Percentiles rank a stretch among this genome's conserved stretches.
Evolutionary conservation across 2,113 vertebrate genomes (phyloP).

Genomic region (Pelusios castaneus): DNA sequence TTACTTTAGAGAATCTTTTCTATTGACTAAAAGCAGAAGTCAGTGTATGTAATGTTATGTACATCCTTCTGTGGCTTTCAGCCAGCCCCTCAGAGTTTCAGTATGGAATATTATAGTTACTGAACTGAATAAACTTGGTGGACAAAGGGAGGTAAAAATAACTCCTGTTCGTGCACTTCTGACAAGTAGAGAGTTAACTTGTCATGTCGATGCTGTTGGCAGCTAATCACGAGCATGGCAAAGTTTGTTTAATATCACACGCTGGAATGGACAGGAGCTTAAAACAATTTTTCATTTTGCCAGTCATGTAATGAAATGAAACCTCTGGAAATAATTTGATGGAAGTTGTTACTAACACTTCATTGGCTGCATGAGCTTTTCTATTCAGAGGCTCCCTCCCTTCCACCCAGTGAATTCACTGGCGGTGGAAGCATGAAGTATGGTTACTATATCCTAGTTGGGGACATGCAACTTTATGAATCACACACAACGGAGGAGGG

Average conservation of each 20-base stretch:
- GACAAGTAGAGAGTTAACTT: slow-evolving; percentile 41
- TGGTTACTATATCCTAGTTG: not conserved
- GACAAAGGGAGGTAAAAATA: slow-evolving; percentile 31
- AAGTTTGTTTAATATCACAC: not conserved
- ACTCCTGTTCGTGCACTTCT: slow-evolving; percentile 3
- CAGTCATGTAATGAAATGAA: not conserved
- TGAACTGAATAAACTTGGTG: not conserved
- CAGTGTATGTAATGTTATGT: not conserved
- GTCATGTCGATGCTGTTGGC: not conserved
- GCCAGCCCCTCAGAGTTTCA: slow-evolving; percentile 3
- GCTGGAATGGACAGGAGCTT: not conserved
- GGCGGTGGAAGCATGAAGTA: not conserved
- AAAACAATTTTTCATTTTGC: not conserved
- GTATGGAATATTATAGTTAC: not conserved
- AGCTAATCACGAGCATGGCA: not conserved
- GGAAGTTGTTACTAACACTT: not conserved
- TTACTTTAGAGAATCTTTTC: slow-evolving; percentile 43
- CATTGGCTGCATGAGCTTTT: not conserved
- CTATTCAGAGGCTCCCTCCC: fast-evolving
- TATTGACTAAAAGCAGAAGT: slow-evolving; percentile 38
- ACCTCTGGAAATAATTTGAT: not conserved
- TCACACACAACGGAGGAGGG: not conserved
- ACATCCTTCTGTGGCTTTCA: slow-evolving; percentile 25
- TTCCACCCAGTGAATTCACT: not conserved
- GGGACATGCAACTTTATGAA: not conserved